Conservation (phyloP, 2,113 vertebrate genomes). For the Nibea albiflora region DNA sequence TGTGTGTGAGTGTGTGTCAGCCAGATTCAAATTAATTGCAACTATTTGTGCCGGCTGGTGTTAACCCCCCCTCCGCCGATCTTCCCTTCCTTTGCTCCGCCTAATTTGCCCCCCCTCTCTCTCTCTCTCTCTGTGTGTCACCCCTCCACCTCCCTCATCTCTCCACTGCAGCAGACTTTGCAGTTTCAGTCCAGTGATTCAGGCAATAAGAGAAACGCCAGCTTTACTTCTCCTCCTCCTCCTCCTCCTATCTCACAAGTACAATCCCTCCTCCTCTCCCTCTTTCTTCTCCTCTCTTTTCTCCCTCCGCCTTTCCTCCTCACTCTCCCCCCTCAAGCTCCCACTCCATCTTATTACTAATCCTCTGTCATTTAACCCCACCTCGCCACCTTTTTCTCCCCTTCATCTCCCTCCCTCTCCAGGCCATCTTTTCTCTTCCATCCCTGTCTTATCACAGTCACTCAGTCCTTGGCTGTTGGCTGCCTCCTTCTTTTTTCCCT, state of each 20-base stretch:
- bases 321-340: constrained; percentile 43
- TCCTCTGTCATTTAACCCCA: constrained; percentile 67
- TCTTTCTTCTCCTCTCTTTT: not conserved
- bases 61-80: constrained; percentile 64
- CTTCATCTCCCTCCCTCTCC: constrained; percentile 48
- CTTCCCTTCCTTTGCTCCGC: constrained; percentile 16
- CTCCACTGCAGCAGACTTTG: constrained; percentile 77
- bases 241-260: constrained; percentile 55
- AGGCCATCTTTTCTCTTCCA: constrained; percentile 53
- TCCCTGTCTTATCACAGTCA: constrained; percentile 68
- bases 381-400: constrained; percentile 38
- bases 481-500: constrained; percentile 4
- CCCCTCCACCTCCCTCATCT: constrained; percentile 33
- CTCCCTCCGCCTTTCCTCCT: constrained; percentile 22
- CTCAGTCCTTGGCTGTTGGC: constrained; percentile 68
- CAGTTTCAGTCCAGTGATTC: constrained; percentile 78
- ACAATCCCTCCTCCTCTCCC: constrained; percentile 15
- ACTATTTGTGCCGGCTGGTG: constrained; percentile 33
- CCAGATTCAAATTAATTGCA: constrained; percentile 54
- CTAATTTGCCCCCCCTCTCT: constrained; percentile 10
- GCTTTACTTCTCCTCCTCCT: constrained; percentile 49
- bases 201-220: constrained; percentile 74
- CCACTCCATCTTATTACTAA: constrained; percentile 67
- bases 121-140: not conserved
- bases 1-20: constrained; percentile 18